Evolutionary conservation across 2,797 vertebrate genomes (phyloP), one percentile per base, ranked within the genome.

Genomic region (Apogon hyalosoma): DNA sequence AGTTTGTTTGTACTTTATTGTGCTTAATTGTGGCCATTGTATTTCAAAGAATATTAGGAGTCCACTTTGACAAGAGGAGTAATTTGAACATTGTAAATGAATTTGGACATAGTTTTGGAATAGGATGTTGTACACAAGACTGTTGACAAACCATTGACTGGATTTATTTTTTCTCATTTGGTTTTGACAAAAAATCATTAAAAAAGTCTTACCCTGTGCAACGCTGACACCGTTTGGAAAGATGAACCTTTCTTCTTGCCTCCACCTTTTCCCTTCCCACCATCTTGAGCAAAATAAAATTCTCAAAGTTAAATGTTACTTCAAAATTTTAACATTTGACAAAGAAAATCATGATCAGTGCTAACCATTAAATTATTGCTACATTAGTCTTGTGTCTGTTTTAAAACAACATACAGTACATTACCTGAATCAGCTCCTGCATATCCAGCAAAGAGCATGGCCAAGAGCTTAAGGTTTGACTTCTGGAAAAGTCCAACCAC

Each of bases 191-290:
- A 40, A 11, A 40, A 18, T 10, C 15, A 11, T 1, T 9, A 15
- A 38, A 10, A 61, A 61, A n/a, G n/a, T 62, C 77, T 76, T 69
- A 96, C 96, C 90, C 95, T 92, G 71, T 96, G 95, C 31, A 96
- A 73, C 1, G 95, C 95, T 3, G 95, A 96, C 13, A 96, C 96
- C 0, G 95, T 96, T 86, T 96, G 95, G 68, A 96, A 96, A 19
- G 96, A 96, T 0, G 95, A 96, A 3, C 96, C 96, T 69, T 95
- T 95, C 82, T 96, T 96, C 79, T 95, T 96, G 14, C 85, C 87
- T 5, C 39, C 82, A 66, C 92, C 95, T 70, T 79, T 80, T 21
- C 58, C 92, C 88, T 59, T 95, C 1, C 65, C 74, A 82, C 60
- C 41, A 0, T 84, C 69, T 48, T 65, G 68, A 48, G 15, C 45